Conservation (phyloP, 1,140 invertebrate species). For the Drosophila takahashii region DNA sequence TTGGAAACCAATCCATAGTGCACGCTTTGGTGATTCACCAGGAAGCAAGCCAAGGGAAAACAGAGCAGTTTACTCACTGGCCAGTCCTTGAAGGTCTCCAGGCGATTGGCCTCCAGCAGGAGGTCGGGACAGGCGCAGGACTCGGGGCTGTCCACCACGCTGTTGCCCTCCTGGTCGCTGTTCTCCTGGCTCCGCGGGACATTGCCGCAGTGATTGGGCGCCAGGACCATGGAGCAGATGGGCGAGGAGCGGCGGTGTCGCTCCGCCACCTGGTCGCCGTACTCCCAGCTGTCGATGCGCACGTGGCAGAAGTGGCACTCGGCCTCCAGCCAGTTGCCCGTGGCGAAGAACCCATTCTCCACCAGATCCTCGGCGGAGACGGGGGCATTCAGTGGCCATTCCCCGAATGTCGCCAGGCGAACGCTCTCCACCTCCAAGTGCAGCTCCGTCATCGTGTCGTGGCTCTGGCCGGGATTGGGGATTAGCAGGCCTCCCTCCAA, state of each 20-base stretch:
- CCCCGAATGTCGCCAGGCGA: conserved; percentile 88
- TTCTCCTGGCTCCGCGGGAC: conserved; percentile 82
- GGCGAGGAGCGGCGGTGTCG: conserved; percentile 86
- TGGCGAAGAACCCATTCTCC: conserved; percentile 93
- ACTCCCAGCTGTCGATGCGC: conserved; percentile 91
- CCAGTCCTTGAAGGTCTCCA: conserved; percentile 88
- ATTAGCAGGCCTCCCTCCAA: neutral
- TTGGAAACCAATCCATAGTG: neutral
- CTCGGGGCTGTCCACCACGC: conserved; percentile 35
- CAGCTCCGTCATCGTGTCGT: conserved; percentile 50
- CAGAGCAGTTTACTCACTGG: conserved; percentile 85
- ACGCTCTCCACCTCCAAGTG: conserved; percentile 86
- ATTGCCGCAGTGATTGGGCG: conserved; percentile 87
- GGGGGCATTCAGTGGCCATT: conserved; percentile 88
- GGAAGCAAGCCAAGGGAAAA: neutral
- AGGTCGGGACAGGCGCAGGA: conserved; percentile 58
- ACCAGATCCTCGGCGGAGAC: conserved; percentile 89
- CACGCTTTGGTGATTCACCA: neutral
- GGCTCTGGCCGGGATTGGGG: neutral
- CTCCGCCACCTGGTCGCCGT: conserved; percentile 87
- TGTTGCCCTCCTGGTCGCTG: conserved; percentile 65
- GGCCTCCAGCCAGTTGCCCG: conserved; percentile 88
- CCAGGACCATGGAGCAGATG: conserved; percentile 89
- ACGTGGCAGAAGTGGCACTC: conserved; percentile 91
- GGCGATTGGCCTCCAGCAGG: conserved; percentile 72